Base-by-base conservation (phyloP, 1,140 invertebrate genomes). In the Solen grandis region DNA sequence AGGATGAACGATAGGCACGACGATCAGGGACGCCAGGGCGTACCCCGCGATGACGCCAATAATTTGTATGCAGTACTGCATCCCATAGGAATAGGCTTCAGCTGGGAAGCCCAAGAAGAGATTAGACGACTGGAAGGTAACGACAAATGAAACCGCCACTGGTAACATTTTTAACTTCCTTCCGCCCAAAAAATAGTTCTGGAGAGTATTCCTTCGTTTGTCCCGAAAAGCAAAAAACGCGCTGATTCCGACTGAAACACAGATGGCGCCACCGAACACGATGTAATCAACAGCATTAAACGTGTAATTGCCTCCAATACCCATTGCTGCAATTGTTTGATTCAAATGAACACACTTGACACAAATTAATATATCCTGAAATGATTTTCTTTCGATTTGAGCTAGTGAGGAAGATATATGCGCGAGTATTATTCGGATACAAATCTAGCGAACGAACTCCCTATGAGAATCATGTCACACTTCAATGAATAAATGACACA, bases 141-240 rank as follows among this genome's bases (percentile, higher is more conserved):
- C 82, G 31, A 84, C 68, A 35, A 84, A 73, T 1, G 82, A 85
- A 10, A 81, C 41, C 46, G 60, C 73, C 0, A 84, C 72, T n/a
- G 82, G 82, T 1, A 84, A 1, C 5, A 75, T 38, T 22, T 69
- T 68, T 10, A 81, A 27, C 29, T 81, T 81, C 16, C 82, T 41
- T 35, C 96, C 95, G 0, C 95, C 96, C 4, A 96, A 90, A 10
- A 96, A 91, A 87, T 96, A 96, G 86, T 97, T 96, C 75, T 94
- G 94, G 35, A 95, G 95, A 2, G 96, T 98, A 92, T 95, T 96
- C 5, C 54, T 4, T 88, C 94, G 95, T 0, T 95, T 96, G 16
- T 94, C 97, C 29, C 94, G 96, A 84, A 97, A 95, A 77, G 95
- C 93, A 87, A 96, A 96, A 89, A 96, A 97, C 0, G 96, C 92